A percentile compares a stretch with the other conserved stretches of the same genome.
phyloP scores from a whole-genome alignment of 2,797 vertebrate species.

The Phaenicophaeus curvirostris region DNA sequence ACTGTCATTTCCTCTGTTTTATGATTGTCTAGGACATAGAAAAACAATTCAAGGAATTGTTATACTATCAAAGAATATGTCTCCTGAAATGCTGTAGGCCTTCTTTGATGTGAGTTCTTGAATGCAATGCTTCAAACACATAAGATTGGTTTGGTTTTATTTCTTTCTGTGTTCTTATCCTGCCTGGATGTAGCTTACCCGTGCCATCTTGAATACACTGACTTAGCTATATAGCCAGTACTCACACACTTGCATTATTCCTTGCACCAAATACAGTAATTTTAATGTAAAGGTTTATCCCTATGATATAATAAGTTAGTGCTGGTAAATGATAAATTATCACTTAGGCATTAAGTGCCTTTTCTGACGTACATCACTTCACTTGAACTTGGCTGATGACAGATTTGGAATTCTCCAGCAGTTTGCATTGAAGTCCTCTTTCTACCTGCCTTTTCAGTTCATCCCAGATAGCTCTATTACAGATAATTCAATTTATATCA shows the following conservation, averaged over 20 bases:
- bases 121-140: not conserved
- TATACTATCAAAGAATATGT: not conserved
- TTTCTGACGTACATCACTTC: not conserved
- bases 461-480: not conserved
- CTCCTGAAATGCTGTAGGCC: not conserved
- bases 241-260: not conserved
- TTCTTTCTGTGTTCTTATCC: fast-evolving
- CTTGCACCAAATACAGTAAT: not conserved
- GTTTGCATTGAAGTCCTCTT: not conserved
- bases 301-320: not conserved
- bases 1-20: not conserved
- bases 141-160: not conserved
- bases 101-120: not conserved
- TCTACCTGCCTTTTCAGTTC: not conserved
- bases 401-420: not conserved
- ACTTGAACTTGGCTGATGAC: not conserved
- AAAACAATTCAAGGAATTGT: not conserved
- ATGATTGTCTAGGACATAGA: not conserved
- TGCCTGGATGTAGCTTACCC: not conserved
- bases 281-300: not conserved
- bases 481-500: constrained; percentile 24
- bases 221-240: not conserved
- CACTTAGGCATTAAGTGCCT: not conserved
- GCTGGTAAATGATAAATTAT: not conserved
- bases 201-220: not conserved